A percentile compares a stretch with the other conserved stretches of the same genome.
These are phyloP conservation scores for Poeciliopsis prolifica DNA, from an alignment of 2,113 vertebrate species.

Conservation along the genomic window DNA sequence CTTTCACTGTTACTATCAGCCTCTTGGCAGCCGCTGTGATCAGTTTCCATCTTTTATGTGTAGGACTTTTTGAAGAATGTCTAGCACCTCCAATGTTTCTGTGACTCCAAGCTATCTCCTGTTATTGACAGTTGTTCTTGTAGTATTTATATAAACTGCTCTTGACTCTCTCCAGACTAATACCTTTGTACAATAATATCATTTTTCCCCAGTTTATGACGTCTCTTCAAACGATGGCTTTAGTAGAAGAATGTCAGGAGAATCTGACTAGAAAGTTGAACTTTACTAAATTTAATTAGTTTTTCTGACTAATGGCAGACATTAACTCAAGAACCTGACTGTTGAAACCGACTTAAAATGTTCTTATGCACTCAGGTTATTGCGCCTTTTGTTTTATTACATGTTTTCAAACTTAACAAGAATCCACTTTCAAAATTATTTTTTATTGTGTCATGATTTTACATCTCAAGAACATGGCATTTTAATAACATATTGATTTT, in stretches of 20 bases:
- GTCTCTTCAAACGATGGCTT: not conserved
- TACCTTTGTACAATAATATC: not conserved
- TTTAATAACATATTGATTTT: not conserved
- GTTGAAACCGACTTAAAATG: too few relatives aligned
- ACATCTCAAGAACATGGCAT: not conserved
- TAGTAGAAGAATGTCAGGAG: not conserved
- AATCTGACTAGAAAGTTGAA: not conserved
- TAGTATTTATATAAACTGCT: not conserved
- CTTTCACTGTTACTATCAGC: not conserved
- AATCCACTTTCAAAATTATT: not conserved
- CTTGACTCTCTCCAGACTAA: too few relatives aligned
- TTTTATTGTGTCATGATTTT: not conserved
- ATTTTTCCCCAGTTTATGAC: not conserved
- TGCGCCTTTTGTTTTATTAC: too few relatives aligned
- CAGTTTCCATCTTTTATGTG: not conserved
- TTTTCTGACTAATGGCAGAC: not conserved
- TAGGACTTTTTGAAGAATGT: not conserved
- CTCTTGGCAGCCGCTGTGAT: not conserved
- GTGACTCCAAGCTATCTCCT: not conserved
- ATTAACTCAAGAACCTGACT: not conserved
- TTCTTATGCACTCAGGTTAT: too few relatives aligned
- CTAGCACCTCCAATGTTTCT: not conserved
- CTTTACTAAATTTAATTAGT: not conserved
- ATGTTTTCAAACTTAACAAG: too few relatives aligned
- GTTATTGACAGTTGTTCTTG: not conserved